Evolutionary conservation across 2,113 vertebrate genomes (phyloP), one percentile per base, ranked within the genome.

Genomic region (Triplophysa dalaica): DNA sequence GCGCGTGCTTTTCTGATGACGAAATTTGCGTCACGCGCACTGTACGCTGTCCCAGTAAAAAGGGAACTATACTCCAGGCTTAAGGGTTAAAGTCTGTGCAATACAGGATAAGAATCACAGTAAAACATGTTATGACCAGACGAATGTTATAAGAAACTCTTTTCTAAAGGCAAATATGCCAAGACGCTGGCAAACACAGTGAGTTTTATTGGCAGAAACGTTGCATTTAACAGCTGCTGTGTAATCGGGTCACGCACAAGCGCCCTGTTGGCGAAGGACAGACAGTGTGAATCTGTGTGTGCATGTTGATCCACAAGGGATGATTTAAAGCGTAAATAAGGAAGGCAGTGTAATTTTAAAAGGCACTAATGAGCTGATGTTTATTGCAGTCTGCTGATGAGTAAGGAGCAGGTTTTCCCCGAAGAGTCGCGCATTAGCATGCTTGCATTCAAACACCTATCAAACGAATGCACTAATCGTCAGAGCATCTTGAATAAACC

Each of bases 331-430:
- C 0, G 77, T 70, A 70, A 79, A 50, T 69, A 70, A 79, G 41
- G 21, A 60, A 73, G 1, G 50, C 17, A 65, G 26, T 64, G 69
- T 56, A 50, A 65, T 76, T 24, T 76, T 76, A 76, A 64, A 65
- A 61, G 38, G 45, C 19, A 45, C 74, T 76, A 64, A 76, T 76
- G 19, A 65, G 45, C 61, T 65, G 74, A 76, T 76, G 61, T 65
- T 65, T 76, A 76, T 76, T 76, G 56, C 9, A 9, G 4, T 26
- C n/a, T 8, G 29, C 8, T 62, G 58, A 75, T 45, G 74, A 65
- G n/a, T 4, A 24, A 33, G 33, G 33, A 0, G n/a, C 7, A 24
- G 16, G 56, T 75, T 54, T 63, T 21, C 74, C 61, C 45, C 19
- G 16, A 12, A 12, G 74, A 33, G 10, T n/a, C 7, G 2, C 2